Conservation (phyloP, 1,140 invertebrate genomes). For the Tetramorium simillimum region DNA sequence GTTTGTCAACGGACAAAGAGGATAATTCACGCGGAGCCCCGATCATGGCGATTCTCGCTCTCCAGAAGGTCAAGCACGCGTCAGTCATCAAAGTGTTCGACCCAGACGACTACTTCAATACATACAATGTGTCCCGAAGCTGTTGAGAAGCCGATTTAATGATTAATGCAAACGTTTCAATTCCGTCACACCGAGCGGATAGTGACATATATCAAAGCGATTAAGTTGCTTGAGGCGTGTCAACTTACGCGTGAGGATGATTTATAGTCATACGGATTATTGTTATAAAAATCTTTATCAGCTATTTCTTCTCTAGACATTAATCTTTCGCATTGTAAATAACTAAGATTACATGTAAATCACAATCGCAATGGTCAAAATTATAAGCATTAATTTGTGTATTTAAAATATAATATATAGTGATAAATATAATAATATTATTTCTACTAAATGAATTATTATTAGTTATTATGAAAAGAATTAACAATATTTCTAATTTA, state of each 20-base stretch:
- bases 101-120: not conserved
- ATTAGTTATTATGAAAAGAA: not conserved
- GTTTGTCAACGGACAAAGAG: constrained; percentile 19
- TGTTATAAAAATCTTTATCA: constrained; percentile 17
- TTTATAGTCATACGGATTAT: constrained; percentile 27
- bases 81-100: constrained; percentile 41
- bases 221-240: constrained; percentile 39
- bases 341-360: not conserved
- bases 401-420: not conserved
- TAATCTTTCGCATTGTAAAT: not conserved
- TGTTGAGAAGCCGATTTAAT: constrained; percentile 54
- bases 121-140: not conserved
- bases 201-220: constrained; percentile 20
- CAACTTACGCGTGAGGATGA: constrained; percentile 18
- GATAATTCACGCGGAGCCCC: constrained; percentile 22
- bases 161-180: constrained; percentile 58
- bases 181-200: constrained; percentile 37
- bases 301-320: not conserved
- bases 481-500: not conserved
- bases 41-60: constrained; percentile 34
- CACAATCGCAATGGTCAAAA: not conserved
- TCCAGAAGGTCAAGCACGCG: constrained; percentile 58
- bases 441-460: not conserved
- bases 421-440: not conserved
- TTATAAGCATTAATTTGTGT: not conserved